Conservation (phyloP, 1,140 invertebrate species). For the Rhyacophila brunnea region DNA sequence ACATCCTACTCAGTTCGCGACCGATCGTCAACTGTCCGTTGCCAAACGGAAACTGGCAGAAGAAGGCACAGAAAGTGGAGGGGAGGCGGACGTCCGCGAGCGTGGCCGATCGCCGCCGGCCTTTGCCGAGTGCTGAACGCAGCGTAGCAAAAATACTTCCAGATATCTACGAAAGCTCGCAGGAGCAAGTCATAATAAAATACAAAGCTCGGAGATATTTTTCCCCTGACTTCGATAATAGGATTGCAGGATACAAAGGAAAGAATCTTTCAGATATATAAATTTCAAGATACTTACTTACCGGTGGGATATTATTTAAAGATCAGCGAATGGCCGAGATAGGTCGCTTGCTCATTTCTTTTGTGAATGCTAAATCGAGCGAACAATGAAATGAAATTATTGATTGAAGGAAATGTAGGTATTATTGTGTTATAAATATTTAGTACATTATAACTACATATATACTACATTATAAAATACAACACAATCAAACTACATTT, state of each 20-base stretch:
- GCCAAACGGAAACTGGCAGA: conserved; percentile 22
- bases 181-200: conserved; percentile 24
- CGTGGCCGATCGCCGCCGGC: conserved; percentile 6
- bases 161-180: conserved; percentile 9
- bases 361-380: conserved; percentile 13
- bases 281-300: conserved; percentile 17
- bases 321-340: background rate
- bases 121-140: conserved; percentile 13
- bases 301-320: conserved; percentile 14
- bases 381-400: conserved; percentile 7
- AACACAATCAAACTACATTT: too few relatives aligned
- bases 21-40: conserved; percentile 28
- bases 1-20: conserved; percentile 18
- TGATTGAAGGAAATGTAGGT: too few relatives aligned
- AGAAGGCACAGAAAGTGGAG: conserved; percentile 10
- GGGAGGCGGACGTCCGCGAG: conserved; percentile 11
- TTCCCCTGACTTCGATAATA: conserved; percentile 14
- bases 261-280: conserved; percentile 13
- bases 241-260: conserved; percentile 17
- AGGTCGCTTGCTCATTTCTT: conserved; percentile 1
- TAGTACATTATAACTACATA: too few relatives aligned
- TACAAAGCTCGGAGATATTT: conserved; percentile 14
- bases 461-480: too few relatives aligned
- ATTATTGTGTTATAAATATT: too few relatives aligned
- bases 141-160: conserved; percentile 8